A percentile compares a stretch with the other conserved stretches of the same genome.
Evolutionary conservation across 2,888 invertebrate species (phyloP).

Genomic region (Dromius quadrimaculatus): DNA sequence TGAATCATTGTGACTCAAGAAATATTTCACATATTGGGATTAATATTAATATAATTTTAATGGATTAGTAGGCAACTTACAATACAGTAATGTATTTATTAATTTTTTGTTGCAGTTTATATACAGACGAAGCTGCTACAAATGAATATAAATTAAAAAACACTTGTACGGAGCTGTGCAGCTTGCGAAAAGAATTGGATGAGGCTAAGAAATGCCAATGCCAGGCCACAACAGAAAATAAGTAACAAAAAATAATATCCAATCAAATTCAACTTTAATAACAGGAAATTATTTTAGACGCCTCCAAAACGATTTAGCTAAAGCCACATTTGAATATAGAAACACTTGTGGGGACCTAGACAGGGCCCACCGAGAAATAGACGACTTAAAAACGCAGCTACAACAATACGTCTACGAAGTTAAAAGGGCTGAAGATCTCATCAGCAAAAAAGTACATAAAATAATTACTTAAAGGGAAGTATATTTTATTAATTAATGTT

Average conservation of each 20-base stretch:
- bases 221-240: conserved; percentile 73
- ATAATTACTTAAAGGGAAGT: neutral
- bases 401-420: conserved; percentile 87
- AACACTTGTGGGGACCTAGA: conserved; percentile 77
- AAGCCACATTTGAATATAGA: conserved; percentile 73
- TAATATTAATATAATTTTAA: neutral
- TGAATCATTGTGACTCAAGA: no score
- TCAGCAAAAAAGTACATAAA: conserved; percentile 73
- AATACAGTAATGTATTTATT: neutral
- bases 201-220: conserved; percentile 71
- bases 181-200: conserved; percentile 73
- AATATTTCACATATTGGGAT: no score
- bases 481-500: neutral
- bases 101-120: conserved; percentile 58
- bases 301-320: conserved; percentile 79
- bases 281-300: conserved; percentile 66
- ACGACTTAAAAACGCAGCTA: conserved; percentile 79
- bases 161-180: conserved; percentile 70
- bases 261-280: neutral
- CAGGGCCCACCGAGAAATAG: conserved; percentile 77
- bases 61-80: neutral
- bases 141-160: conserved; percentile 69
- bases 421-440: conserved; percentile 81
- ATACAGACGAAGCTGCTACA: conserved; percentile 63
- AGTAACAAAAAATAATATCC: conserved; percentile 57